Conservation (phyloP, 2,797 vertebrate species). For the Smutsia gigantea region DNA sequence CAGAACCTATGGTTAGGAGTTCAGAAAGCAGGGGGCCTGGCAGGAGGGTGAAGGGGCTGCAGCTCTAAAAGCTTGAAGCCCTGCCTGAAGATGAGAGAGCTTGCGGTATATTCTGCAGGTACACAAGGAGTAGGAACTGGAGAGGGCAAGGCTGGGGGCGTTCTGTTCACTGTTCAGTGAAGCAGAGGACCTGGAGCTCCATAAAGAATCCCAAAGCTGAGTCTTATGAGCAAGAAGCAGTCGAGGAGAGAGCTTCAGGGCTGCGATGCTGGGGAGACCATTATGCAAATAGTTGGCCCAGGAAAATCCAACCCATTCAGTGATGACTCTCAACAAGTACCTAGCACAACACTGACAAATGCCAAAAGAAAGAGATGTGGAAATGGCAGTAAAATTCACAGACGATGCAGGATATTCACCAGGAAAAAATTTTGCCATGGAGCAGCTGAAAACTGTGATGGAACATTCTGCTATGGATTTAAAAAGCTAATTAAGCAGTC, state of each 20-base stretch:
- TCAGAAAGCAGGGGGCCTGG: neutral
- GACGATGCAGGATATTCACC: neutral
- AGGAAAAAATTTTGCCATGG: neutral
- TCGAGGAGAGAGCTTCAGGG: neutral
- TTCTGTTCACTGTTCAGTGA: neutral
- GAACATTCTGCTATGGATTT: neutral
- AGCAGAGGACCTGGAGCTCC: neutral
- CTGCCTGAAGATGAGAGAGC: neutral
- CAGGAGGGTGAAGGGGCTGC: neutral
- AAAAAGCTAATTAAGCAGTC: neutral
- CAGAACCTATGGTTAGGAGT: neutral
- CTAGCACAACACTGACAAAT: too few relatives aligned
- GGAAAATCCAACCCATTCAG: neutral
- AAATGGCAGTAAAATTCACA: neutral
- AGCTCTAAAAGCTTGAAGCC: neutral
- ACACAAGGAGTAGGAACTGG: neutral
- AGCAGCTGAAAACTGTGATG: neutral
- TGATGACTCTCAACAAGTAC: neutral
- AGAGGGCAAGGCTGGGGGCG: neutral
- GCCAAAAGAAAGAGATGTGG: neutral
- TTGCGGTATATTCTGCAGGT: accelerated
- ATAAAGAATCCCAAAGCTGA: neutral
- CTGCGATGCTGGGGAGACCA: neutral
- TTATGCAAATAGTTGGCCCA: neutral
- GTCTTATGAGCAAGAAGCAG: neutral